Percentiles rank a stretch among this genome's conserved stretches.
phyloP scores from a whole-genome alignment of 2,113 vertebrate species.

The Struthio camelus region DNA sequence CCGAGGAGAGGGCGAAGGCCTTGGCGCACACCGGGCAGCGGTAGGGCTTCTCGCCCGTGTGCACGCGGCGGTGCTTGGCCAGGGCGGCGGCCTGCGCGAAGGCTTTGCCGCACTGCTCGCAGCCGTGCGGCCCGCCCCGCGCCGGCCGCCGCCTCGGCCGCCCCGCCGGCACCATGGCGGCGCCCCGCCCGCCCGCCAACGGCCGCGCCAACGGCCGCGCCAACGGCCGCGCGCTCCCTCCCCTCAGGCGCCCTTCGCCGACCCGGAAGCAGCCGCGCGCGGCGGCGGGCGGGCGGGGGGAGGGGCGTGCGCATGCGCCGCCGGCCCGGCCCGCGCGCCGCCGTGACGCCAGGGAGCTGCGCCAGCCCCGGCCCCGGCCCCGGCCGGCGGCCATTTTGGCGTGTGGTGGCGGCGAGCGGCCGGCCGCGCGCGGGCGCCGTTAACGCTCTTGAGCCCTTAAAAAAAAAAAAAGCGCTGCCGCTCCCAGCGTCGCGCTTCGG shows the following conservation, averaged over 20 bases:
- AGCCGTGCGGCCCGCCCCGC: not conserved
- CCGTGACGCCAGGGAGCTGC: accelerated
- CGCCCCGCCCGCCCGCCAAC: not conserved
- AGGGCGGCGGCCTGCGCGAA: not conserved
- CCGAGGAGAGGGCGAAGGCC: constrained; percentile 1
- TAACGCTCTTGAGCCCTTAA: too few species aligned
- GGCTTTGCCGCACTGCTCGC: not conserved
- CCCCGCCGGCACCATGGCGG: not conserved
- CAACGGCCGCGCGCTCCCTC: not conserved
- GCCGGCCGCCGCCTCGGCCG: not conserved
- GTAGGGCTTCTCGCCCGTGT: not conserved
- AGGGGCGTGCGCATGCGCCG: not conserved
- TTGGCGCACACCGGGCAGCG: constrained; percentile 59
- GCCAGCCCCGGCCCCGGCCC: accelerated
- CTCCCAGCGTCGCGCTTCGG: too few species aligned
- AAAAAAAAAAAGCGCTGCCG: too few species aligned
- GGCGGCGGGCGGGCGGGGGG: not conserved
- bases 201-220: not conserved
- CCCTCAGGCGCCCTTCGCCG: too few species aligned
- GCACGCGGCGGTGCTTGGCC: not conserved
- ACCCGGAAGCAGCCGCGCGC: not conserved
- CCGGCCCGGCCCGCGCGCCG: accelerated
- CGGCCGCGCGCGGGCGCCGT: too few species aligned
- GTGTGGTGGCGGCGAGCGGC: too few species aligned
- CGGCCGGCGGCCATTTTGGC: not conserved